Conservation (phyloP, 2,113 vertebrate genomes). For the Myrmophylax atrothorax region DNA sequence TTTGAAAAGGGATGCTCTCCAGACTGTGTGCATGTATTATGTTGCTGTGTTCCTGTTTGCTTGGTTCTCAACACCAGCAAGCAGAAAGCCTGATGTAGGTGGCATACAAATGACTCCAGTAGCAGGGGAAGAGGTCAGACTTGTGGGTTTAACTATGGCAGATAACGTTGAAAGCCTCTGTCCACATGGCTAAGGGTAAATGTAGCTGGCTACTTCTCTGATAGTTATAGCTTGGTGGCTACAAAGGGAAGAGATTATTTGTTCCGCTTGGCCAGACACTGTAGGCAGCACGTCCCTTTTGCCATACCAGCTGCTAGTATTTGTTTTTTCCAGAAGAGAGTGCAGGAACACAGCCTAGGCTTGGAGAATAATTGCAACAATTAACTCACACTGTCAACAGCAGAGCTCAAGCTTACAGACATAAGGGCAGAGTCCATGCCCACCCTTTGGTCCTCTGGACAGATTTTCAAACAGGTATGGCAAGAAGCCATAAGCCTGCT, state of each 20-base stretch:
- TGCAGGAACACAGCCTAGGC: not conserved
- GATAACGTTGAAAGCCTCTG: not conserved
- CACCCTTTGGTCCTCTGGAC: not conserved
- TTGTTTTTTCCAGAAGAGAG: not conserved
- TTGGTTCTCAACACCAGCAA: not conserved
- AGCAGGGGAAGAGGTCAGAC: constrained; percentile 4
- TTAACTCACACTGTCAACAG: not conserved
- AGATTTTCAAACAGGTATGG: not conserved
- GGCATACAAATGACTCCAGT: not conserved
- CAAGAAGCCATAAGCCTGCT: not conserved
- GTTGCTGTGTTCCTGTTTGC: not conserved
- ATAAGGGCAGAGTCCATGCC: not conserved
- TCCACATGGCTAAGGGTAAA: not conserved
- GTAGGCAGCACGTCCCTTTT: not conserved
- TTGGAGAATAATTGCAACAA: not conserved
- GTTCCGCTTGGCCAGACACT: not conserved
- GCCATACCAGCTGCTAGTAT: not conserved
- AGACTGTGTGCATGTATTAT: not conserved
- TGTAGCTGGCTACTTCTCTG: not conserved
- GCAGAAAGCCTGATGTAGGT: not conserved
- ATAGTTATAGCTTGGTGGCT: not conserved
- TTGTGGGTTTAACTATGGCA: not conserved
- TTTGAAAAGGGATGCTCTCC: not conserved
- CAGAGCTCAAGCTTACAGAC: not conserved
- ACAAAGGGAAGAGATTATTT: not conserved